Evolutionary conservation across 2,888 invertebrate species (phyloP).

Genomic region (Griposia aprilina): DNA sequence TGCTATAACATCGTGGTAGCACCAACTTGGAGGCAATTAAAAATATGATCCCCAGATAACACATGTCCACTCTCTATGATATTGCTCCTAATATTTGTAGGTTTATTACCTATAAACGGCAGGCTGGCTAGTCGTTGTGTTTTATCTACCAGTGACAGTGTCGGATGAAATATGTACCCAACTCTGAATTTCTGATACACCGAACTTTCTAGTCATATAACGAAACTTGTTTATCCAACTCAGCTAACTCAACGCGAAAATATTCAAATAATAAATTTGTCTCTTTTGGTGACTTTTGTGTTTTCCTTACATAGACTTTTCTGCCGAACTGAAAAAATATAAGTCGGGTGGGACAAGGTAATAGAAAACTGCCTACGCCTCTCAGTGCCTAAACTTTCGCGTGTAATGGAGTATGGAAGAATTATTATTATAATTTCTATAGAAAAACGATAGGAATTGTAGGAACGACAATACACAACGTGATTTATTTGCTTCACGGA

Average conservation of each 20-base stretch:
- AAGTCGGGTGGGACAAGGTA: slow-evolving; percentile 52
- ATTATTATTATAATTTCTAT: slow-evolving; percentile 81
- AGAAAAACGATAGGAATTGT: slow-evolving; percentile 75
- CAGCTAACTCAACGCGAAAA: slow-evolving; percentile 39
- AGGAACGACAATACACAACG: slow-evolving; percentile 63
- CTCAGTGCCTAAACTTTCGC: slow-evolving; percentile 71
- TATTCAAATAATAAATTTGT: slow-evolving; percentile 51
- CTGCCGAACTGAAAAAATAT: slow-evolving; percentile 45
- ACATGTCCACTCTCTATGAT: slow-evolving; percentile 27
- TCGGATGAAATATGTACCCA: slow-evolving; percentile 44
- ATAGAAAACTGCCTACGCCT: slow-evolving; percentile 52
- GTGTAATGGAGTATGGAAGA: slow-evolving; percentile 82
- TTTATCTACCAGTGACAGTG: slow-evolving; percentile 26
- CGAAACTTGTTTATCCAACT: slow-evolving; percentile 56
- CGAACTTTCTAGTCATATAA: slow-evolving; percentile 45
- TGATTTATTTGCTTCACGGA: slow-evolving; percentile 72
- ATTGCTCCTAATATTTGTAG: slow-evolving; percentile 47
- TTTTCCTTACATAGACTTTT: slow-evolving; percentile 46
- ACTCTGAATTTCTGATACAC: slow-evolving; percentile 37
- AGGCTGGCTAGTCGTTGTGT: slow-evolving; percentile 16
- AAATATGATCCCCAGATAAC: slow-evolving; percentile 41
- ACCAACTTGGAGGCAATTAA: slow-evolving; percentile 26
- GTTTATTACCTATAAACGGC: slow-evolving; percentile 53
- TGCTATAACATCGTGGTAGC: slow-evolving; percentile 7
- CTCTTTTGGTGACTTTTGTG: slow-evolving; percentile 46